Conservation (phyloP, 2,113 vertebrate species). For the Rafetus swinhoei region DNA sequence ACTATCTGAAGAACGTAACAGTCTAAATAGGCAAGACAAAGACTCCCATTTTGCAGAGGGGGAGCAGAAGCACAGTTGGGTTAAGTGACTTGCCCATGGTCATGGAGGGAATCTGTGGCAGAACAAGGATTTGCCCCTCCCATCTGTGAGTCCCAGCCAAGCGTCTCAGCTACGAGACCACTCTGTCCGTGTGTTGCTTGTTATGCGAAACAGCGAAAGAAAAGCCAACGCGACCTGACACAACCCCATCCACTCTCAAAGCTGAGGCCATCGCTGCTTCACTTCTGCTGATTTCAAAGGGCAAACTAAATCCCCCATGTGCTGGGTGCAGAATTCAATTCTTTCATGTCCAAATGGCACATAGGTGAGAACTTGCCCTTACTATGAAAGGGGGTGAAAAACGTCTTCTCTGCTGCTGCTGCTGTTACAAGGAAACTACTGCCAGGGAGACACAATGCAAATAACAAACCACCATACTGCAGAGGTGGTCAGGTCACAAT, state of each 20-base stretch:
- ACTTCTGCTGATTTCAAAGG: not conserved
- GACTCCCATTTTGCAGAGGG: not conserved
- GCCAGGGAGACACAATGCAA: not conserved
- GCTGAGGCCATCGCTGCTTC: not conserved
- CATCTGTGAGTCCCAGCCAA: not conserved
- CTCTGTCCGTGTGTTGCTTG: not conserved
- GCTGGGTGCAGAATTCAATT: not conserved
- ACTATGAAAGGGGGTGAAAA: not conserved
- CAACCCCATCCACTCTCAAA: not conserved
- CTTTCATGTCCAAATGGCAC: not conserved
- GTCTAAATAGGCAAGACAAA: not conserved
- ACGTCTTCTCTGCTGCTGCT: fast-evolving
- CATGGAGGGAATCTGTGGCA: not conserved
- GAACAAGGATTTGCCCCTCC: not conserved
- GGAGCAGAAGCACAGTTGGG: not conserved
- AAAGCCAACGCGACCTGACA: not conserved
- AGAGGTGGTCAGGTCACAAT: fast-evolving
- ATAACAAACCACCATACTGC: not conserved
- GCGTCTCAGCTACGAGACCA: not conserved
- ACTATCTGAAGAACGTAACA: no score
- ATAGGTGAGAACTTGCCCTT: not conserved
- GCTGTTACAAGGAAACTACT: not conserved
- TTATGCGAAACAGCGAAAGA: not conserved
- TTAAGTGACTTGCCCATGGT: not conserved
- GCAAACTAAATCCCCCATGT: not conserved